phyloP scores from a whole-genome alignment of 2,797 vertebrate species.

The Staurois parvus region DNA sequence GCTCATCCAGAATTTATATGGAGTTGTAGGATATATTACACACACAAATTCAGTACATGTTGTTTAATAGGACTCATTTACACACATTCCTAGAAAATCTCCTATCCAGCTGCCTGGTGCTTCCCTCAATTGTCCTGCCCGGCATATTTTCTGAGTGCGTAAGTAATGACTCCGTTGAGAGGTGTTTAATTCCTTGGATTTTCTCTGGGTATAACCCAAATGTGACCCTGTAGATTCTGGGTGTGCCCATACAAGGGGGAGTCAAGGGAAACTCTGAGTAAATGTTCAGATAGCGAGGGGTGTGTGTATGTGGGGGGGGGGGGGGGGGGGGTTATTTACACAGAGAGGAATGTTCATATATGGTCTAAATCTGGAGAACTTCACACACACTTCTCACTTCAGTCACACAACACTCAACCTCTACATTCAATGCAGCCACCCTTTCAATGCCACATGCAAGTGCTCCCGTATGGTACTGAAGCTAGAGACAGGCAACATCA shows the following conservation, averaged over 20 bases:
- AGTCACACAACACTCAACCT: not conserved
- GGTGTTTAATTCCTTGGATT: conserved; percentile 13
- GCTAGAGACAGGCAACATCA: too few relatives aligned
- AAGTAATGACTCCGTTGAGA: conserved; percentile 9
- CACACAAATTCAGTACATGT: not conserved
- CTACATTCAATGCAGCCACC: not conserved
- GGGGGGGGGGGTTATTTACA: not conserved
- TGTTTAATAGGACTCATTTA: not conserved
- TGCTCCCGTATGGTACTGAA: not conserved
- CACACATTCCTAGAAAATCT: conserved; percentile 21
- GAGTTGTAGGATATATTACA: too few relatives aligned
- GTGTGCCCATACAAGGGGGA: conserved; percentile 18
- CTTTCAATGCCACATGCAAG: not conserved
- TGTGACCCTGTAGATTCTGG: conserved; percentile 23
- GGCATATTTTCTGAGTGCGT: conserved; percentile 30
- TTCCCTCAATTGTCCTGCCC: conserved; percentile 44
- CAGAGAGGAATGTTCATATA: conserved; percentile 41
- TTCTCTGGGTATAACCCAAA: conserved; percentile 26
- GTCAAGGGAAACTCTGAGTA: conserved; percentile 18
- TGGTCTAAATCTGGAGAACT: conserved; percentile 25
- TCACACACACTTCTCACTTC: conserved; percentile 34
- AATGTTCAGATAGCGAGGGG: not conserved
- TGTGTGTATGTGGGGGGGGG: too few relatives aligned
- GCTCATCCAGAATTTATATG: too few relatives aligned
- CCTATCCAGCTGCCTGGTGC: conserved; percentile 14